Base-by-base conservation (phyloP, 2,888 invertebrate species). In the Isoperla grammatica region DNA sequence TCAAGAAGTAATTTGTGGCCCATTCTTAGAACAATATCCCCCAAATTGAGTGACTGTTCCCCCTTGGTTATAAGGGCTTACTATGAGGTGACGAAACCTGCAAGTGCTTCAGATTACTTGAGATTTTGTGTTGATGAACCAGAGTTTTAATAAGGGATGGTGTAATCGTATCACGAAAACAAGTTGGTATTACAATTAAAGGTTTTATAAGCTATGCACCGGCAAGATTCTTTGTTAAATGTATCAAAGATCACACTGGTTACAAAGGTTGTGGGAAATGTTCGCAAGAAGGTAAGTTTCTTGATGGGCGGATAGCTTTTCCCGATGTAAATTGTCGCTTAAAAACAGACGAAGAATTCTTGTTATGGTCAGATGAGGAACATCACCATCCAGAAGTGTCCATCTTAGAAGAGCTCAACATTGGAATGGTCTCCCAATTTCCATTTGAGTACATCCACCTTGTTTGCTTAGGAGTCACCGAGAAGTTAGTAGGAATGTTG, bases 1-100 rank as follows among this genome's bases (percentile, higher is more conserved):
- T 50, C 57, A 3, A 50, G 56, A 5, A 49, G 50, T 29, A 56
- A 60, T 35, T 56, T 66, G 55, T 66, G 65, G 66, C 65, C 66
- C 2, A 61, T 64, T 55, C 49, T 66, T 37, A 46, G 57, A 1
- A 5, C 13, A 15, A 11, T 62, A 11, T 42, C 50, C 13, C 53
- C 58, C n/a, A 37, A 37, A 4, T 1, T 13, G 9, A 35, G 53
- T 4, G 5, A 6, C 9, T 17, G 3, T 1, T 19, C 6, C n/a
- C 56, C 59, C 2, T 59, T 61, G 22, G 20, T 61, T 1, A 43
- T 59, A 35, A 59, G 49, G 12, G 2, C 60, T 12, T 64, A 49
- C 60, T 53, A 49, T 56, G 65, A 64, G 12, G 48, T 57, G 4
- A 50, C 11, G 9, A 65, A 64, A 20, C 64, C 65, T 1, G 11